A percentile compares a stretch with the other conserved stretches of the same genome.
Conservation (phyloP, 1,140 invertebrate species). For the Asobara japonica region DNA sequence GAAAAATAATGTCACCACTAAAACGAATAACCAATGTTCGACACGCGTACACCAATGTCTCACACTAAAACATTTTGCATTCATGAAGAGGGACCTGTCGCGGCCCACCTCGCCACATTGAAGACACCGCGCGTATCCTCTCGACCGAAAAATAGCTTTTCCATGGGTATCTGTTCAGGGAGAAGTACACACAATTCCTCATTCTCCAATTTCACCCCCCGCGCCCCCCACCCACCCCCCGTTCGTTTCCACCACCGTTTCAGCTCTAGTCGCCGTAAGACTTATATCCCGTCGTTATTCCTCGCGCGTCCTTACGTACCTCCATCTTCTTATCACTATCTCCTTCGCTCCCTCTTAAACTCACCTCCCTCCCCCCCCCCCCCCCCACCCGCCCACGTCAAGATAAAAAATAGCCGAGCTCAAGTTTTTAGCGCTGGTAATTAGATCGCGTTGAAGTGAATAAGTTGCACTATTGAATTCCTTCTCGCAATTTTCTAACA, state of each 20-base stretch:
- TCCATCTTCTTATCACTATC: not conserved
- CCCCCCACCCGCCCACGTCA: not conserved
- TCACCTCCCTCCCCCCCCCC: not conserved
- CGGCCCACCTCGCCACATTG: not conserved
- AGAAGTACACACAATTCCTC: not conserved
- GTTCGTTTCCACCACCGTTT: not conserved
- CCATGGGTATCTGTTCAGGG: constrained; percentile 7
- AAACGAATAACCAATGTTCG: not conserved
- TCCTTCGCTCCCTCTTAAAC: too few relatives aligned
- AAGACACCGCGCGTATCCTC: constrained; percentile 24
- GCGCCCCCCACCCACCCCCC: not conserved
- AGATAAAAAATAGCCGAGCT: constrained; percentile 17
- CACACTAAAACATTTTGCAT: not conserved
- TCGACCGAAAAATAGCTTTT: constrained; percentile 41
- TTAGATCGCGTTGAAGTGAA: constrained; percentile 22
- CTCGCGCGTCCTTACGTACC: not conserved
- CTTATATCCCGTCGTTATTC: not conserved
- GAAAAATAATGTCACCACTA: not conserved
- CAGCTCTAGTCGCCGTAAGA: not conserved
- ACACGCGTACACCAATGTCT: not conserved
- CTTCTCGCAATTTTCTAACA: constrained; percentile 12
- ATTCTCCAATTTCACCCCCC: not conserved
- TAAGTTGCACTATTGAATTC: constrained; percentile 30
- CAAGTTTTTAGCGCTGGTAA: constrained; percentile 24
- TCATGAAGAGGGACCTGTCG: constrained; percentile 17